Conservation (phyloP, 2,888 invertebrate species). For the Acanthosepion pharaonis region DNA sequence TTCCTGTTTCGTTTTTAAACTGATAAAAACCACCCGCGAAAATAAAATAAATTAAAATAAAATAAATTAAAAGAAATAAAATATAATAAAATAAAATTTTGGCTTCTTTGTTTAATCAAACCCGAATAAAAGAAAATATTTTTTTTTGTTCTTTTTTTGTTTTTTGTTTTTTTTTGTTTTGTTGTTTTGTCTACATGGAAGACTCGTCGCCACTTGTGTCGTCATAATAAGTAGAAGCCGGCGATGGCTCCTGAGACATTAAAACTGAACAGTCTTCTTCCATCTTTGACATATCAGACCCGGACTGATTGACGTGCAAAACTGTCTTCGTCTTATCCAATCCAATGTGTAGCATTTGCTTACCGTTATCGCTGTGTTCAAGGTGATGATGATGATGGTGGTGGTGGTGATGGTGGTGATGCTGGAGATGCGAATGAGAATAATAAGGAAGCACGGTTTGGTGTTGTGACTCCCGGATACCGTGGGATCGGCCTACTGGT, state of each 20-base stretch:
- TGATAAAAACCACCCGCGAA: too few relatives aligned
- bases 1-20: too few relatives aligned
- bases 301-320: neutral
- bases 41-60: too few relatives aligned
- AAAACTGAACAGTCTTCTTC: neutral
- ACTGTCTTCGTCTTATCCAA: neutral
- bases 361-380: neutral
- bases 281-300: neutral
- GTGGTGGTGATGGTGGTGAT: neutral
- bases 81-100: too few relatives aligned
- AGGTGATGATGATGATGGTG: neutral
- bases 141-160: neutral
- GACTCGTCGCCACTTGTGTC: conserved; percentile 34
- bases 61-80: too few relatives aligned
- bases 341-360: neutral
- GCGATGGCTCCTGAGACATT: neutral
- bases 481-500: neutral
- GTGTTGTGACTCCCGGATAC: neutral
- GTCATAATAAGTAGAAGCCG: conserved; percentile 39
- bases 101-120: too few relatives aligned
- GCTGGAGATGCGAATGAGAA: neutral
- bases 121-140: neutral
- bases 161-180: neutral
- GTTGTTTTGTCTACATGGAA: neutral
- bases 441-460: neutral